Evolutionary conservation across 2,797 vertebrate genomes (phyloP), one percentile per base, ranked within the genome.

Genomic region (Orientallactaga sibirica): DNA sequence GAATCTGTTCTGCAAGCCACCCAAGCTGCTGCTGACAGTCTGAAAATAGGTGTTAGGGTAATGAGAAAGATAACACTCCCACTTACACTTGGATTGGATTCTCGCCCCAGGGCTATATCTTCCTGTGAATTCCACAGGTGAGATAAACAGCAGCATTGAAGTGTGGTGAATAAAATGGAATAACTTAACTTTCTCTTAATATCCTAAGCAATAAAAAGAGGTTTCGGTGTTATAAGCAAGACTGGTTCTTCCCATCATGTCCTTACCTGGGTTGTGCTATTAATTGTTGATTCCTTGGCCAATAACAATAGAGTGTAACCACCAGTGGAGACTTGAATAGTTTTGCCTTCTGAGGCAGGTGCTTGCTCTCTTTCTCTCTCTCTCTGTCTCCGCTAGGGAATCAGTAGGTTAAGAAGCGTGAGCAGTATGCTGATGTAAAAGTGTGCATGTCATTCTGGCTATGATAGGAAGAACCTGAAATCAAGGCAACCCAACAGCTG

Each of bases 1-100:
- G 78, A 88, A 95, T 92, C 64, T 90, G 33, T 71, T 96, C 88
- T 94, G 81, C 94, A 68, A 79, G 91, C 52, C 85, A 37, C 48
- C 77, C 58, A 71, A 25, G 81, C 70, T 92, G 88, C 91, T 95
- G n/a, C 79, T 95, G n/a, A 64, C 43, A 84, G 7, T 61, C 41
- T 92, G 66, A 67, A 93, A 95, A n/a, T 66, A 95, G 92, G 33
- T 67, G 22, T 48, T 14, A 4, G 4, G 8, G 62, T 80, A 95
- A 96, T 62, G 24, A 67, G 70, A 82, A 97, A 96, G 84, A 88
- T 0, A 94, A 27, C 33, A 67, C 79, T 71, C 93, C 33, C n/a
- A 68, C 74, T 86, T 78, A 48, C 2, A 2, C 62, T 84, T 79
- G 29, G 33, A 70, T 43, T 96, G 77, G 19, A 58, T 94, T 97